Percentiles rank a stretch among this genome's conserved stretches.
Evolutionary conservation across 1,140 invertebrate species (phyloP).

Genomic region (Episyrphus balteatus): DNA sequence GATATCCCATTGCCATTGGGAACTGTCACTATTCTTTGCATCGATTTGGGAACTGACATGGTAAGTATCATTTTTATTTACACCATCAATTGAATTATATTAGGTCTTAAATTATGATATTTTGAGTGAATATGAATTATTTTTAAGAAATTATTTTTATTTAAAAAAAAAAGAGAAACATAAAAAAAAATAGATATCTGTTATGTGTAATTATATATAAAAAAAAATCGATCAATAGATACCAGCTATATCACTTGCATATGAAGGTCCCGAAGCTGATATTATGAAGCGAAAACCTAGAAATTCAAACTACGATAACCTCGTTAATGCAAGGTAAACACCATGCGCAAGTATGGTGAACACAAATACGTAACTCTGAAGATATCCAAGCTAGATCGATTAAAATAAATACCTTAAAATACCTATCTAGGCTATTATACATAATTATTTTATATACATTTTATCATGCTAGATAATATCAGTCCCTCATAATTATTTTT

Average conservation of each 20-base stretch:
- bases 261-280: conserved; percentile 95
- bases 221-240: conserved; percentile 46
- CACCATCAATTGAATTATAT: no score
- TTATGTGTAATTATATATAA: conserved; percentile 6
- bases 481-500: no score
- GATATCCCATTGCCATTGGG: conserved; percentile 95
- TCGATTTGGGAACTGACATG: conserved; percentile 99
- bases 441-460: no score
- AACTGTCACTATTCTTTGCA: conserved; percentile 98
- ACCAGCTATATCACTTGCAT: conserved; percentile 96
- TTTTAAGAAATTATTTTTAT: conserved; percentile 1
- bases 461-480: no score
- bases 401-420: background rate
- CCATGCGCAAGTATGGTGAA: background rate
- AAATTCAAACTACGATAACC: conserved; percentile 90
- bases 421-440: no score
- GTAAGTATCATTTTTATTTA: conserved; percentile 50
- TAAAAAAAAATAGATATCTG: background rate
- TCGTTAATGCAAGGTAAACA: conserved; percentile 92
- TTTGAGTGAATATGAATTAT: background rate
- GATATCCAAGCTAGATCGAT: background rate
- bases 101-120: no score
- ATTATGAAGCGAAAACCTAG: conserved; percentile 98
- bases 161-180: background rate
- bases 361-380: conserved; percentile 3